A percentile compares a stretch with the other conserved stretches of the same genome.
Conservation (phyloP, 2,113 vertebrate genomes). For the Trochalopteron elliotii region DNA sequence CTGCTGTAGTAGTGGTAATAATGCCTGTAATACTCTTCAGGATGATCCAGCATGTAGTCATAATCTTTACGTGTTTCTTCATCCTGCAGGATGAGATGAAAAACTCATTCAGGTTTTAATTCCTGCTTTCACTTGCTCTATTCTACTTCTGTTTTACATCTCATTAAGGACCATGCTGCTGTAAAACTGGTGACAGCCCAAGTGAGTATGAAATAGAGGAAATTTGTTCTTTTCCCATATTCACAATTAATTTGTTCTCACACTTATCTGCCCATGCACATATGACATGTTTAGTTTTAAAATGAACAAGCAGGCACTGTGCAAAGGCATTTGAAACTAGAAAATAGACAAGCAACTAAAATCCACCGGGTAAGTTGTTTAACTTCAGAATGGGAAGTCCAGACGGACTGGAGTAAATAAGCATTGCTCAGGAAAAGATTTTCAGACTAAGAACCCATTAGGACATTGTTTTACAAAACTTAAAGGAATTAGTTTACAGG, state of each 20-base stretch:
- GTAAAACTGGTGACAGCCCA: background rate
- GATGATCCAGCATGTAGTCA: constrained; percentile 97
- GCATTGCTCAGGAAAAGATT: background rate
- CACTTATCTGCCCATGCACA: background rate
- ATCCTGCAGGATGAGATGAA: constrained; percentile 76
- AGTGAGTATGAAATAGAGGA: background rate
- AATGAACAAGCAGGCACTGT: background rate
- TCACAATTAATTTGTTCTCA: background rate
- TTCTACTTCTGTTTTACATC: background rate
- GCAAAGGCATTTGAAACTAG: background rate
- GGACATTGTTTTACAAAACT: background rate
- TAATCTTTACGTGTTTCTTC: constrained; percentile 94
- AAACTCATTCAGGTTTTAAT: background rate
- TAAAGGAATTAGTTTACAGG: background rate
- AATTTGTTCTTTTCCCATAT: background rate
- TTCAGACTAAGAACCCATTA: background rate
- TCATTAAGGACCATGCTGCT: background rate
- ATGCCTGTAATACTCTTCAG: constrained; percentile 94
- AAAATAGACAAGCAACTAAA: background rate
- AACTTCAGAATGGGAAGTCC: background rate
- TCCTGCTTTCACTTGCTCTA: background rate
- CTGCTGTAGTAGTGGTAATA: constrained; percentile 95
- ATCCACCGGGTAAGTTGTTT: background rate
- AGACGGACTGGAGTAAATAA: background rate
- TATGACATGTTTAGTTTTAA: background rate